Evolutionary conservation across 2,113 vertebrate species (phyloP).

Genomic region (Apteryx owenii): DNA sequence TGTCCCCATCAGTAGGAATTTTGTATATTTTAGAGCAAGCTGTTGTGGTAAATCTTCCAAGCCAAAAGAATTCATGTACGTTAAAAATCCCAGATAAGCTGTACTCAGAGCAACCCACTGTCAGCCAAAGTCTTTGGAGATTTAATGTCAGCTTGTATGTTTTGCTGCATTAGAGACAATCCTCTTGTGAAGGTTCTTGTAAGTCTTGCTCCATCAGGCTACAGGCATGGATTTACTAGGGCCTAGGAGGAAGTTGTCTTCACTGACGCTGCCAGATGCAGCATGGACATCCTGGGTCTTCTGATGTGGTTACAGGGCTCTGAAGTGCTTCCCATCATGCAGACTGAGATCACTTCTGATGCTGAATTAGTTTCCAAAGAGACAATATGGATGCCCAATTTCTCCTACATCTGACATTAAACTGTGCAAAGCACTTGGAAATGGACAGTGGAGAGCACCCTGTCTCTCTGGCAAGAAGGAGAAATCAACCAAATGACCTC

Average conservation of each 20-base stretch:
- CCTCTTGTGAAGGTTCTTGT: neutral
- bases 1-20: neutral
- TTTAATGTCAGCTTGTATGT: neutral
- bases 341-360: neutral
- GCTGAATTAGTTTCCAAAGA: neutral
- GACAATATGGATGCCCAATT: neutral
- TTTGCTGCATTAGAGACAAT: neutral
- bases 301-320: constrained; percentile 1
- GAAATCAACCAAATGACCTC: neutral
- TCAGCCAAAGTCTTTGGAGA: neutral
- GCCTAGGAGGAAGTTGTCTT: neutral
- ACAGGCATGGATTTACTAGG: neutral
- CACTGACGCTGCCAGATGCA: neutral
- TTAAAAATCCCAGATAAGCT: neutral
- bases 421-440: neutral
- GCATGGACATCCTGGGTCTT: neutral
- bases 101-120: neutral
- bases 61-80: accelerated
- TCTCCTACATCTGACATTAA: neutral
- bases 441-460: neutral
- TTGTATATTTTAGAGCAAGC: neutral
- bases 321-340: neutral
- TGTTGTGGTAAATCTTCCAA: neutral
- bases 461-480: neutral
- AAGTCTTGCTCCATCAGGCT: neutral